Percentiles rank a stretch among this genome's conserved stretches.
Conservation (phyloP, 2,113 vertebrate genomes). For the Fregetta grallaria region DNA sequence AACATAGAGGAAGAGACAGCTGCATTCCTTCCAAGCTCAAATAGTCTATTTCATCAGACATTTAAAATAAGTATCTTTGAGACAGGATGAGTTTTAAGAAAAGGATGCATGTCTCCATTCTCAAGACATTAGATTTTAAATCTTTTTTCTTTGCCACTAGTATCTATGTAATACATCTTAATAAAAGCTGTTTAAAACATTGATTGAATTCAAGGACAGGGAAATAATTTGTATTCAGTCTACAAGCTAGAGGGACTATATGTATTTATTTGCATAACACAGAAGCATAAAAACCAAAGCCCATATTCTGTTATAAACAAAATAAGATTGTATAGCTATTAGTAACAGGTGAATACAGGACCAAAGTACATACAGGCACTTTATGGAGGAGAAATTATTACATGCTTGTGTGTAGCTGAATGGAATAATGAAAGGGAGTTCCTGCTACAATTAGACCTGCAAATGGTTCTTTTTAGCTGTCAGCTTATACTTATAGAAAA, state of each 20-base stretch:
- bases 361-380: not conserved
- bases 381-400: not conserved
- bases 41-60: not conserved
- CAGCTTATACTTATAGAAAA: not conserved
- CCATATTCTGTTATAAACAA: slow-evolving; percentile 8
- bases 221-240: not conserved
- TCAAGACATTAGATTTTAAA: not conserved
- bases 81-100: not conserved
- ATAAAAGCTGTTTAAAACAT: not conserved
- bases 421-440: not conserved
- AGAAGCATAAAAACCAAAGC: not conserved
- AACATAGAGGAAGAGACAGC: not conserved
- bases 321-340: not conserved
- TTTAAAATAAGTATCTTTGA: not conserved
- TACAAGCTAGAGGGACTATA: not conserved
- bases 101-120: not conserved
- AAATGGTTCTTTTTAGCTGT: not conserved
- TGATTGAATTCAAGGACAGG: not conserved
- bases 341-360: not conserved
- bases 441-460: not conserved
- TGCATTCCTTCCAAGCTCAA: not conserved
- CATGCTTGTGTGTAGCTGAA: not conserved
- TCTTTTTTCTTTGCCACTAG: not conserved
- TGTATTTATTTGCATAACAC: slow-evolving; percentile 26
- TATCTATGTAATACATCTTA: not conserved